Evolutionary conservation across 2,797 vertebrate species (phyloP).

Genomic region (Nyctibius grandis): DNA sequence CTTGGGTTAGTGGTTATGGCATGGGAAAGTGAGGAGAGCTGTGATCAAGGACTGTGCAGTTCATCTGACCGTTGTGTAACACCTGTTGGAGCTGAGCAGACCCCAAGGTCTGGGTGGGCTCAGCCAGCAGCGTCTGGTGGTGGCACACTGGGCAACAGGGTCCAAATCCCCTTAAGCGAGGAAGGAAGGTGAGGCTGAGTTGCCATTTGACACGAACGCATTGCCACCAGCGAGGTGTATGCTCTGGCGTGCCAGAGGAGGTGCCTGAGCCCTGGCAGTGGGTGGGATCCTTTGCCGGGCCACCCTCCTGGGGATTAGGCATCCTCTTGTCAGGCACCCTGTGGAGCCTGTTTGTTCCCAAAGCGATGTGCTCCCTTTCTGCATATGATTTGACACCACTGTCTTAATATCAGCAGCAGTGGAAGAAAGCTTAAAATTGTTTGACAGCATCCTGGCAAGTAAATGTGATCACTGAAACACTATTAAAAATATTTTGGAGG

Average conservation of each 20-base stretch:
- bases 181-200: neutral
- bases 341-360: neutral
- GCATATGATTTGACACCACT: neutral
- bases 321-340: neutral
- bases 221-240: neutral
- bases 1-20: neutral
- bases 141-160: neutral
- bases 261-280: neutral
- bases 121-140: neutral
- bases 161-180: neutral
- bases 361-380: neutral
- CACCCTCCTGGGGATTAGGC: neutral
- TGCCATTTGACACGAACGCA: fast-evolving
- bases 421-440: neutral
- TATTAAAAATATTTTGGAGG: neutral
- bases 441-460: neutral
- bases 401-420: neutral
- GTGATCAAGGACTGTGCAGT: neutral
- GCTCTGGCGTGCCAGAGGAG: neutral
- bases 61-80: neutral
- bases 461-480: neutral
- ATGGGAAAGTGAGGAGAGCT: neutral
- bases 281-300: neutral
- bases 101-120: neutral
- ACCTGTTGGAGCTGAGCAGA: neutral